These are phyloP conservation scores for Ladona fulva DNA, from an alignment of 1,140 invertebrate species.

Conservation along the genomic window DNA sequence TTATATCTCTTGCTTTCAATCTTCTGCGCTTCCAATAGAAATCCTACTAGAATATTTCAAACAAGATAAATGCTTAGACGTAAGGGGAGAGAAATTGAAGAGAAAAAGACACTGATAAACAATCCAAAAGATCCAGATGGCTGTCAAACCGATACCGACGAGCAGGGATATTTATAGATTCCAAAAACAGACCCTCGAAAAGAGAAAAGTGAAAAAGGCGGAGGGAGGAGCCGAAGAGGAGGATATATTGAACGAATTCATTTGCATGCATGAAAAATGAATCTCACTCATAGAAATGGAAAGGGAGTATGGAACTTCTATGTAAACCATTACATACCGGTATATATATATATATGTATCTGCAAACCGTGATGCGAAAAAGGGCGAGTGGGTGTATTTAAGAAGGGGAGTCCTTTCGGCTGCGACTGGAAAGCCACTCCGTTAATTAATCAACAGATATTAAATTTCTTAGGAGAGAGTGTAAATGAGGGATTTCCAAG, in stretches of 20 bases:
- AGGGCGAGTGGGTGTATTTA: too few species aligned
- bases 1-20: too few species aligned
- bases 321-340: too few species aligned
- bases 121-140: background rate
- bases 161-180: background rate
- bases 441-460: constrained; percentile 10
- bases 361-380: too few species aligned
- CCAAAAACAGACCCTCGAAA: background rate
- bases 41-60: too few species aligned
- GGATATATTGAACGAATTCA: background rate
- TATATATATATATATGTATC: too few species aligned
- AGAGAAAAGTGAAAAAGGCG: background rate
- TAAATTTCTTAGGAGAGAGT: constrained; percentile 10
- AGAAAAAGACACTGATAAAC: background rate
- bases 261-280: constrained; percentile 10
- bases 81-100: too few species aligned
- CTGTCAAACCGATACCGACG: background rate
- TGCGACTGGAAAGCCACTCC: constrained; percentile 6
- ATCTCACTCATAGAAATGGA: background rate
- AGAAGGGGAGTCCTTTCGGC: background rate
- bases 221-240: background rate
- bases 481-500: constrained; percentile 9
- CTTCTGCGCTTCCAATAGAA: too few species aligned
- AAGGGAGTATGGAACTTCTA: too few species aligned
- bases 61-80: too few species aligned